phyloP scores from a whole-genome alignment of 2,797 vertebrate genomes.

The Poecilia velifera region DNA sequence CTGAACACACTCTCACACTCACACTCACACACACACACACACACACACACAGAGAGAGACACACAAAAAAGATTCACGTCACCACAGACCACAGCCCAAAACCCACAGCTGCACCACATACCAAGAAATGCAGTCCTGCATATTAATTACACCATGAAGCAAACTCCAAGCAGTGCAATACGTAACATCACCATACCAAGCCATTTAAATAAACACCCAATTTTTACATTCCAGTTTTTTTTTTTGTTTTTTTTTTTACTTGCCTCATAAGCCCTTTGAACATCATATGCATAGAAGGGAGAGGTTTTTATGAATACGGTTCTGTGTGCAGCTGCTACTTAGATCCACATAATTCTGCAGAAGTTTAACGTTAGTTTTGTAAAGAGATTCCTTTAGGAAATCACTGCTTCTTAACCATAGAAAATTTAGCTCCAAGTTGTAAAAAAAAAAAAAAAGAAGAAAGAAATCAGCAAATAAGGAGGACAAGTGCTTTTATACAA shows the following conservation, averaged over 20 bases:
- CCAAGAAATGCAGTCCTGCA: constrained; percentile 48
- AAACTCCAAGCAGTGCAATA: constrained; percentile 22
- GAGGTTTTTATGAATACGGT: constrained; percentile 76
- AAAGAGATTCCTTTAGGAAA: constrained; percentile 38
- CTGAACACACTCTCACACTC: neutral
- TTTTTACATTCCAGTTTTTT: constrained; percentile 34
- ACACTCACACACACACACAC: neutral
- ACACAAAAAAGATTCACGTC: constrained; percentile 15
- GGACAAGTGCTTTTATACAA: constrained; percentile 20
- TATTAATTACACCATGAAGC: constrained; percentile 68
- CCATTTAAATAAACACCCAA: constrained; percentile 43
- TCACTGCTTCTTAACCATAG: constrained; percentile 19
- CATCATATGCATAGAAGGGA: constrained; percentile 49
- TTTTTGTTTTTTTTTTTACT: constrained; percentile 27
- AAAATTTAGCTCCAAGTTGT: constrained; percentile 22
- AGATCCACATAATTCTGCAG: constrained; percentile 56
- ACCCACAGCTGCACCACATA: constrained; percentile 20
- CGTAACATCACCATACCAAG: constrained; percentile 32
- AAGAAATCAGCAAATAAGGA: constrained; percentile 12
- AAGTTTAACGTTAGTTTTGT: constrained; percentile 56
- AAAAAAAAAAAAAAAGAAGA: neutral
- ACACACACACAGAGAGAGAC: constrained; percentile 44
- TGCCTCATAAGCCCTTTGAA: constrained; percentile 64
- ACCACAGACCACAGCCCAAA: constrained; percentile 41
- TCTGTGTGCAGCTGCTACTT: constrained; percentile 69